Evolutionary conservation across 2,797 vertebrate genomes (phyloP).

Genomic region (Enteromius radiatus): DNA sequence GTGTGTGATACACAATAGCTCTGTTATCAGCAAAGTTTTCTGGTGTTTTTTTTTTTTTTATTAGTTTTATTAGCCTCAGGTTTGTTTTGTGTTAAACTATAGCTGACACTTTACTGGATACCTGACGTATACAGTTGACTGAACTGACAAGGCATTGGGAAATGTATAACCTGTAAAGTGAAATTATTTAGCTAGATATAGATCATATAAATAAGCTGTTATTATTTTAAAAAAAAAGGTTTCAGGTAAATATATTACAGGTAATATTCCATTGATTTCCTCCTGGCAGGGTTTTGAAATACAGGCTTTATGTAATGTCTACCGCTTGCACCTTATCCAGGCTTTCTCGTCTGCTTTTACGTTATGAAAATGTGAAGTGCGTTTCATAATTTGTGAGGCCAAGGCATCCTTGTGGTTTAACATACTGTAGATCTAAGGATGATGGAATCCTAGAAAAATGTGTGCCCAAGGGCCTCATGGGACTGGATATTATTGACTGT

Average conservation of each 20-base stretch:
- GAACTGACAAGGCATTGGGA: neutral
- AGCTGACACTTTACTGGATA: neutral
- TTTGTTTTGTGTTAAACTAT: neutral
- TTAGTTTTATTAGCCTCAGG: conserved; percentile 2
- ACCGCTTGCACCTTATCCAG: neutral
- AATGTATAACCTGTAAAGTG: neutral
- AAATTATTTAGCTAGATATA: neutral
- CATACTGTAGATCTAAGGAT: neutral
- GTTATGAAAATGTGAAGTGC: neutral
- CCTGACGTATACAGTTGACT: neutral
- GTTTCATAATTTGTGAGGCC: neutral
- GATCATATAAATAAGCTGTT: neutral
- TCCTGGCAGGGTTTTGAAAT: neutral
- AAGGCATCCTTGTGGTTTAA: neutral
- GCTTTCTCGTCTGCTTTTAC: neutral
- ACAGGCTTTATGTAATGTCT: neutral
- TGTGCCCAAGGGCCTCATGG: neutral
- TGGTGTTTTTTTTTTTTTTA: neutral
- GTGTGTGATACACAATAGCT: neutral
- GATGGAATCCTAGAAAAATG: neutral
- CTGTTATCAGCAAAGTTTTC: neutral
- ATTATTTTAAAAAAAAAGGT: too few species aligned
- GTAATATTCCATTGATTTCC: neutral
- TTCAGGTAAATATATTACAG: neutral
- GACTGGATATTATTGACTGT: neutral